A percentile compares a stretch with the other conserved stretches of the same genome.
These are phyloP conservation scores for Noctilio leporinus DNA, from an alignment of 2,113 vertebrate genomes.

Conservation along the genomic window DNA sequence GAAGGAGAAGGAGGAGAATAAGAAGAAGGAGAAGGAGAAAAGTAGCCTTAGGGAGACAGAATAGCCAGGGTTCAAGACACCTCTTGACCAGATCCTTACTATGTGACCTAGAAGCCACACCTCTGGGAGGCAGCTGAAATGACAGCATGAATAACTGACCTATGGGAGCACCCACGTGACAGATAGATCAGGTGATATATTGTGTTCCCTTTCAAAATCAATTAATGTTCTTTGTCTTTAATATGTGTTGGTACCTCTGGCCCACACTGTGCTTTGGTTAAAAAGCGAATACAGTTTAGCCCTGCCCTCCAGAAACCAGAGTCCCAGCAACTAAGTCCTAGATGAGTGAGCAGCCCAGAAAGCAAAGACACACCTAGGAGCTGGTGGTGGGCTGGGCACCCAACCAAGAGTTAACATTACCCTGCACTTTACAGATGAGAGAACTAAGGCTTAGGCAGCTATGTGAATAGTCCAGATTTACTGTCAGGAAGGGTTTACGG, in stretches of 20 bases:
- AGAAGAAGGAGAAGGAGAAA: not conserved
- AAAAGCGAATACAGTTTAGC: not conserved
- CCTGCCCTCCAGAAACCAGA: not conserved
- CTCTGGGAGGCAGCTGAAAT: not conserved
- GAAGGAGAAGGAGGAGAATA: not conserved
- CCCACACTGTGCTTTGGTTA: not conserved
- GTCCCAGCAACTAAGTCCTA: not conserved
- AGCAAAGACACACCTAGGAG: not conserved
- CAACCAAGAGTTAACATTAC: not conserved
- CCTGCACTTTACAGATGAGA: not conserved
- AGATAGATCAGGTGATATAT: not conserved
- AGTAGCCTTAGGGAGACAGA: not conserved
- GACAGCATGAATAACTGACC: not conserved
- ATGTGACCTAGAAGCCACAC: not conserved
- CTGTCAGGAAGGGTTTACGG: not conserved
- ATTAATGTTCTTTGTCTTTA: not conserved
- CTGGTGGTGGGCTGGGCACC: not conserved
- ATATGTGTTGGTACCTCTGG: not conserved
- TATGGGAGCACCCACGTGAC: not conserved
- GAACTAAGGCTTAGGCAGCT: not conserved
- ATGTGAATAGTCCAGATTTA: not conserved
- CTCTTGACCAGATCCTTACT: not conserved
- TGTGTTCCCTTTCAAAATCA: fast-evolving
- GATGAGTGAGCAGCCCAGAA: not conserved
- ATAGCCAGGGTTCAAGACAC: not conserved